phyloP scores from a whole-genome alignment of 2,888 invertebrate genomes.

The Aphidoletes aphidimyza region DNA sequence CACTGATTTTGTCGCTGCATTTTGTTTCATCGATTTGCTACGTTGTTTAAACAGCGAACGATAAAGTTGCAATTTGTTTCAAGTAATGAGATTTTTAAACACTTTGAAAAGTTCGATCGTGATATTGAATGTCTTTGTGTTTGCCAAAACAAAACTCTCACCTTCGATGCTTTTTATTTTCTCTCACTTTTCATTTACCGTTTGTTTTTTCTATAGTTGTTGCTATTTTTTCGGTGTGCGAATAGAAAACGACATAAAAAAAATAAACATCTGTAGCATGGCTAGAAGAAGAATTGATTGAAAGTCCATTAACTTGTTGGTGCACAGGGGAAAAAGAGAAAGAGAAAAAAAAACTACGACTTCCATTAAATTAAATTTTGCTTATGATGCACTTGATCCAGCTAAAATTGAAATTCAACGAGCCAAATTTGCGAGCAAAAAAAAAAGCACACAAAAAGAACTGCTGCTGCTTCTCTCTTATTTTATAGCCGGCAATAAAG shows the following conservation, averaged over 20 bases:
- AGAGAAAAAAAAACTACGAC: background rate
- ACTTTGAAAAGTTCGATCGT: too few species aligned
- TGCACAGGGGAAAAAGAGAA: background rate
- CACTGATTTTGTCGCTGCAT: background rate
- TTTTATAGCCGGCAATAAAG: slow-evolving; percentile 17
- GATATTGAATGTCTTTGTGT: too few species aligned
- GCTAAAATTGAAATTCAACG: slow-evolving; percentile 27
- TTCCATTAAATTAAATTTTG: slow-evolving; percentile 32
- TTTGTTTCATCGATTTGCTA: background rate
- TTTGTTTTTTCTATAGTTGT: background rate
- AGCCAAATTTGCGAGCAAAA: background rate
- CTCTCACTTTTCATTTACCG: background rate
- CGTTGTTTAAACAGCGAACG: background rate
- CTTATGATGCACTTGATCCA: slow-evolving; percentile 45
- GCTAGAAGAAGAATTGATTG: slow-evolving; percentile 4
- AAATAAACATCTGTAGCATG: background rate
- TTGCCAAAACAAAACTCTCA: background rate
- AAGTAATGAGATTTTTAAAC: slow-evolving; percentile 37
- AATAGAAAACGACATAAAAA: background rate
- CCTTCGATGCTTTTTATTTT: too few species aligned
- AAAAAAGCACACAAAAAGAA: background rate
- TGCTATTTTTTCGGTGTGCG: background rate
- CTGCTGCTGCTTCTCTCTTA: too few species aligned
- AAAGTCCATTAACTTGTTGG: slow-evolving; percentile 22
- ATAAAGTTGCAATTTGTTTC: background rate